Conservation (phyloP, 2,113 vertebrate species). For the Paramisgurnus dabryanus region DNA sequence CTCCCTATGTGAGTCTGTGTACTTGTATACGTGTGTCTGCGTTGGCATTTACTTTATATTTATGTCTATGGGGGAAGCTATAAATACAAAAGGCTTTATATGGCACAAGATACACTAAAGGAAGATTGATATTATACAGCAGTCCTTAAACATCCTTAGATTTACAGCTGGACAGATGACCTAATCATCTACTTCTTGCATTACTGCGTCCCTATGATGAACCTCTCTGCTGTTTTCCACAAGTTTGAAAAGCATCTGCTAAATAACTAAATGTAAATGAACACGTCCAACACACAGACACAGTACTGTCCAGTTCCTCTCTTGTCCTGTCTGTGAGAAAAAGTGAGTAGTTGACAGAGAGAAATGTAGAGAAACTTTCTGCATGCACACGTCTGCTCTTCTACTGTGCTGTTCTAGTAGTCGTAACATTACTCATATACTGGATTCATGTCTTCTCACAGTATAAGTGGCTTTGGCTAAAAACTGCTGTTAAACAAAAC, state of each 20-base stretch:
- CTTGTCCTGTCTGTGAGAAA: background rate
- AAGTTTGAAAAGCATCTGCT: no score
- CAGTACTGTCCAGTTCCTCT: no score
- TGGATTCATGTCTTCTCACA: no score
- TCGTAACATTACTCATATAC: no score
- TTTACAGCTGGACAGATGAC: conserved; percentile 28
- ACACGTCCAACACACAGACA: no score
- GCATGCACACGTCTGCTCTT: no score
- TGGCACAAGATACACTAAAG: background rate
- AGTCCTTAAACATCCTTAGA: conserved; percentile 19
- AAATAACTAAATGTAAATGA: no score
- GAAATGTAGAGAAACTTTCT: background rate
- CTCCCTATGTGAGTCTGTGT: background rate
- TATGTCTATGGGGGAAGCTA: background rate
- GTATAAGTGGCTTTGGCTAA: no score
- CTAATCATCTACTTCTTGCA: conserved; percentile 10
- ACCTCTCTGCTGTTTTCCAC: no score
- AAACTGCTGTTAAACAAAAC: no score
- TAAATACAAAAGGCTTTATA: conserved; percentile 15
- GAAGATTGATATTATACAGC: background rate
- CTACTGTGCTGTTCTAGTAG: no score
- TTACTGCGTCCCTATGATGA: no score
- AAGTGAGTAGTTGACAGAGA: background rate
- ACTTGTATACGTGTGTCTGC: background rate
- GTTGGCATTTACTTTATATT: background rate